Base-by-base conservation (phyloP, 2,113 vertebrate genomes). In the Malurus melanocephalus region DNA sequence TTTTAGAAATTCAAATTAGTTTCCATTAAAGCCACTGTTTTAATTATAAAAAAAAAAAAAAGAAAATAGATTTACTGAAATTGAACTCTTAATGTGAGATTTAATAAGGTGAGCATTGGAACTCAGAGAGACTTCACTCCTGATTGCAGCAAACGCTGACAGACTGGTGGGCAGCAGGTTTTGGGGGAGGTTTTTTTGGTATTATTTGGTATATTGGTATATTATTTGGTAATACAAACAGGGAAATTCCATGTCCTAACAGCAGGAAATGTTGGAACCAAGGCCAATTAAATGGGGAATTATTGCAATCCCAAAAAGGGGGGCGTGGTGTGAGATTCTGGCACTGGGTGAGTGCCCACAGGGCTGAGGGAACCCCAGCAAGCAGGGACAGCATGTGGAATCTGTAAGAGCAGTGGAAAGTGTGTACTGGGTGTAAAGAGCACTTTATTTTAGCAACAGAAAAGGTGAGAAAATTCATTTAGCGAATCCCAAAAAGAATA, bases 1-100 rank as follows among this genome's bases (percentile, higher is more conserved):
- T 94, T 96, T 95, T 93, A 96, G 93, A 94, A 95, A 96, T 89
- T 92, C 66, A 93, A 96, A 96, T 92, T 92, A 95, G 69, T 81
- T 93, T 87, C 90, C 71, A 85, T 90, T 94, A 87, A 91, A 87
- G 74, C 74, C 75, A 65, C 89, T 53, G 53, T 90, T 95, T 93
- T 94, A 94, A 95, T 95, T 95, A 94, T 92, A 2, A 13, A 24
- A 32, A 93, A 90, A 52, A 24, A 85, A 24, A 30, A 93, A 43
- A 62, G 38, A 38, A 89, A 91, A 56, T 14, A 91, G 80, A 75
- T 91, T 88, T 93, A 81, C 84, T 87, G 80, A 84, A 84, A 90
- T 84, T 92, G 66, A 90, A 85, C 72, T 85, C 75, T 78, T 72
- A 87, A 93, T 6, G 7, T 75, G 74, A 93, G 74, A 79, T 84